Evolutionary conservation across 2,888 invertebrate species (phyloP).

Genomic region (Thalpophila matura): DNA sequence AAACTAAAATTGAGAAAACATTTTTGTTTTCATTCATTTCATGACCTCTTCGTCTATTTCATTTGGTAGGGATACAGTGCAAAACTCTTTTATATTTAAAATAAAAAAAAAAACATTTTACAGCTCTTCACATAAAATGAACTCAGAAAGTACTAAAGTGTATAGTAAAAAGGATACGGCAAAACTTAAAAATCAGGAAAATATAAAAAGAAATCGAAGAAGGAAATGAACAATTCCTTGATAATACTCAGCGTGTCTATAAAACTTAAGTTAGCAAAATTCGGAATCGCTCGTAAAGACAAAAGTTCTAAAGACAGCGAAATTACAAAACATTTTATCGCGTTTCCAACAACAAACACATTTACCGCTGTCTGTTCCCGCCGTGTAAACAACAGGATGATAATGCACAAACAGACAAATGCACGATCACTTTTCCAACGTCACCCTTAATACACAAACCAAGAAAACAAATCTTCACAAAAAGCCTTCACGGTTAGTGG

Average conservation of each 20-base stretch:
- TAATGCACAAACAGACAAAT: constrained; percentile 65
- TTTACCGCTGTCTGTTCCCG: constrained; percentile 67
- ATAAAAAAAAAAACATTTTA: constrained; percentile 1
- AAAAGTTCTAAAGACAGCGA: constrained; percentile 46
- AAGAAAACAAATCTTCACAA: constrained; percentile 44
- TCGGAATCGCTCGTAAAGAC: constrained; percentile 54
- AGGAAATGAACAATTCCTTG: constrained; percentile 49
- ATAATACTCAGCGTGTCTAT: constrained; percentile 48
- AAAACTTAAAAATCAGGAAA: constrained; percentile 42
- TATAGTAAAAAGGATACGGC: constrained; percentile 29
- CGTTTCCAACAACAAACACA: constrained; percentile 66
- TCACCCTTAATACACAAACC: constrained; percentile 46
- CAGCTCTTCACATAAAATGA: constrained; percentile 41
- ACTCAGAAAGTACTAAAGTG: constrained; percentile 26
- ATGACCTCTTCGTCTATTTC: not conserved
- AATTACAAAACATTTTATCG: constrained; percentile 62
- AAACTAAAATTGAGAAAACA: constrained; percentile 45
- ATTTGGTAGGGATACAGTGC: constrained; percentile 12
- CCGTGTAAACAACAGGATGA: constrained; percentile 66
- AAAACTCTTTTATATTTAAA: constrained; percentile 8
- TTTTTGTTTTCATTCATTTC: constrained; percentile 35
- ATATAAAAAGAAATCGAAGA: constrained; percentile 50
- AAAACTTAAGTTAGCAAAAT: constrained; percentile 54
- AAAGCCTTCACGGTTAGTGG: constrained; percentile 5
- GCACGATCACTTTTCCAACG: constrained; percentile 63